Evolutionary conservation across 2,113 vertebrate genomes (phyloP), one percentile per base, ranked within the genome.

Genomic region (Delphinapterus leucas): DNA sequence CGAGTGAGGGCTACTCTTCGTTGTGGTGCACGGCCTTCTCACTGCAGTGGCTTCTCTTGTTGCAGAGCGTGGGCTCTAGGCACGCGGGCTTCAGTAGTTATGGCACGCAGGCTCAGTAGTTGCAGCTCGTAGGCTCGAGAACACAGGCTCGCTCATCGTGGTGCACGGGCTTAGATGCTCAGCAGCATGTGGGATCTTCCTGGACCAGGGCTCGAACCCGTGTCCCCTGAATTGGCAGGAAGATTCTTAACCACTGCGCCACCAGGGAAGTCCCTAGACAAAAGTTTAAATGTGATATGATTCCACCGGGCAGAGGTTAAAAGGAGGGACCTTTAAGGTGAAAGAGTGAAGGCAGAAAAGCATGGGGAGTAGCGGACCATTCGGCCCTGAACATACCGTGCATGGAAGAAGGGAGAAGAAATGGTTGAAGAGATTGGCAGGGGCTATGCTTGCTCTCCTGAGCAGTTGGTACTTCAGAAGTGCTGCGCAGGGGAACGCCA

Each of bases 41-140:
- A 49, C 1, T 49, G 47, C 1, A 13, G 13, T 49, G 47, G 47
- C 49, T 49, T 15, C 49, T 49, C 49, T 49, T 49, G 49, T 15
- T 49, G 49, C 41, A 41, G 41, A 41, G 41, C 41, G 41, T 41
- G 41, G 41, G 6, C 41, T 41, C 41, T 41, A 41, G 49, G 49
- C 4, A 0, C 15, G 0, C 0, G 15, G 49, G 49, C 49, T 53
- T 53, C 15, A 53, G 53, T 53, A 53, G 53, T 17, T 53, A 2
- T 53, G 53, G 53, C 53, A 53, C 0, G 1, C 0, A 15, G 53
- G 53, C 53, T 53, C 5, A 1, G 53, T 53, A 53, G 53, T 17
- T 53, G 53, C 53, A 5, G 53, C 53, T 53, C 15, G 1, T 17
- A 15, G 53, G 53, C 53, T 2, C 53, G 15, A 53, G 53, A 53